Conservation (phyloP, 2,888 invertebrate species). For the Trichogramma evanescens region DNA sequence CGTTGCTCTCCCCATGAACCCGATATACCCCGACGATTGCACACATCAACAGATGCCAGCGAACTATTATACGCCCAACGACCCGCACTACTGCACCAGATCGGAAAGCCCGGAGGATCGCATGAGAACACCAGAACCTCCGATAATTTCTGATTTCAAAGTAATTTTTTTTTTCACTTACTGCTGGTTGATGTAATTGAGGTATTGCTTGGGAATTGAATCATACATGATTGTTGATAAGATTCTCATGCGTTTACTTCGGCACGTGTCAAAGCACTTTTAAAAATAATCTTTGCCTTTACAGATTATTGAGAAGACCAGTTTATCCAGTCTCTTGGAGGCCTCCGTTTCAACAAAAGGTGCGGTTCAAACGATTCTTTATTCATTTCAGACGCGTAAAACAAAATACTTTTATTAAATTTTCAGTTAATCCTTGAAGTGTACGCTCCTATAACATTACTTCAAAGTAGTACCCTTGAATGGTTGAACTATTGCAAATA, state of each 20-base stretch:
- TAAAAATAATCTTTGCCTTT: slow-evolving; percentile 25
- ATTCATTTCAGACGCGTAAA: neutral
- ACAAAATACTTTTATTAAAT: no score
- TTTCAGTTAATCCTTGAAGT: no score
- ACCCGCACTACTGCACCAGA: neutral
- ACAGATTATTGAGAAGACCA: slow-evolving; percentile 44
- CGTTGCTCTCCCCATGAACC: slow-evolving; percentile 8
- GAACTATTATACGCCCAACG: neutral
- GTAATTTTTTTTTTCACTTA: slow-evolving; percentile 32
- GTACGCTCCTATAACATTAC: no score
- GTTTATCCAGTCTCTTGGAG: slow-evolving; percentile 46
- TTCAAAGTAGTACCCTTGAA: no score
- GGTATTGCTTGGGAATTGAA: neutral
- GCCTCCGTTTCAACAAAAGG: slow-evolving; percentile 46
- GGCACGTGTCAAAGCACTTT: neutral
- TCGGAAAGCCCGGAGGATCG: slow-evolving; percentile 28
- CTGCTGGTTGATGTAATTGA: neutral
- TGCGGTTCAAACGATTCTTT: slow-evolving; percentile 27
- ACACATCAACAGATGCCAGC: neutral
- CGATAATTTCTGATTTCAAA: slow-evolving; percentile 43
- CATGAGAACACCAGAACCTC: slow-evolving; percentile 43
- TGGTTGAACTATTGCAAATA: no score
- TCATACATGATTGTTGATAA: neutral
- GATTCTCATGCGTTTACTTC: neutral
- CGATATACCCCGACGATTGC: neutral